Conservation (phyloP, 2,888 invertebrate genomes). For the Morinoia aosen region DNA sequence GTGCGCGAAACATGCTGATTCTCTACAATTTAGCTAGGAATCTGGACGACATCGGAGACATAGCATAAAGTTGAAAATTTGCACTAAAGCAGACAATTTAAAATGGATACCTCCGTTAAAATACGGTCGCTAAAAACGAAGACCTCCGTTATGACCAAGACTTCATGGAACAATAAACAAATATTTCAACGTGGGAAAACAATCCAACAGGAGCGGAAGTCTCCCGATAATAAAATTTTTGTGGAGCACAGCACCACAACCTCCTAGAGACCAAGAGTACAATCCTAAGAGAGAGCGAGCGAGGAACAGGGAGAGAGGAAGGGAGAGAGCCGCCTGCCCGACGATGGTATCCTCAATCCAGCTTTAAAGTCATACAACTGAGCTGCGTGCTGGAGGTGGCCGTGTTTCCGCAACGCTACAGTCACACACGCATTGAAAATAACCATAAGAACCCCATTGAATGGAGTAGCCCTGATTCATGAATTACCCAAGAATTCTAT, state of each 20-base stretch:
- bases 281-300: no score
- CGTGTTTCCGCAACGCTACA: neutral
- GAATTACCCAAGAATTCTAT: neutral
- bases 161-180: neutral
- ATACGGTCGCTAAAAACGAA: neutral
- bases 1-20: no score
- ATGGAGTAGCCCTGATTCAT: neutral
- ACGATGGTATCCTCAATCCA: neutral
- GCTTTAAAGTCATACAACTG: slow-evolving; percentile 10
- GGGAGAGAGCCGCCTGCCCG: neutral
- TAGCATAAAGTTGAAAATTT: no score
- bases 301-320: no score
- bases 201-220: neutral
- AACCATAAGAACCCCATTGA: neutral
- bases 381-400: neutral
- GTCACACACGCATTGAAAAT: neutral
- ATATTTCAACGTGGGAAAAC: neutral
- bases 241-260: neutral
- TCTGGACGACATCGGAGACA: no score
- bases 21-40: no score
- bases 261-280: neutral
- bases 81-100: no score
- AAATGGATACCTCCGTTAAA: neutral
- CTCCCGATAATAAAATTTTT: neutral
- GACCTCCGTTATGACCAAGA: neutral